Evolutionary conservation across 1,140 invertebrate genomes (phyloP).

Genomic region (Schlechtendalia chinensis): DNA sequence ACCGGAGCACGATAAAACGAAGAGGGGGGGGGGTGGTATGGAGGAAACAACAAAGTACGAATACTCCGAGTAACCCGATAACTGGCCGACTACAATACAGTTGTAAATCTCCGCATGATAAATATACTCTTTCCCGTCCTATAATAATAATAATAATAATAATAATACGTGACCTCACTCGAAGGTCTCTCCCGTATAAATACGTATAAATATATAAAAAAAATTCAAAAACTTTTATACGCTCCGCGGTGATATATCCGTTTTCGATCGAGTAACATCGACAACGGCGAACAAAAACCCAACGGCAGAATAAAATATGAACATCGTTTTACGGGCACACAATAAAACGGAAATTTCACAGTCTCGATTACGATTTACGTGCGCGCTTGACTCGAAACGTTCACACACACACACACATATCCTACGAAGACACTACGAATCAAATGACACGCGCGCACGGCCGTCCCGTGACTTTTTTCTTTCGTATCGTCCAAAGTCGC

Average conservation of each 20-base stretch:
- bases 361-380: no score
- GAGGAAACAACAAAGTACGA: conserved; percentile 15
- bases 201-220: background rate
- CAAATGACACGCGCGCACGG: no score
- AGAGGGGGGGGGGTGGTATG: no score
- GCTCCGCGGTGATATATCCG: conserved; percentile 1
- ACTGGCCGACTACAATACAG: conserved; percentile 46
- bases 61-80: conserved; percentile 43
- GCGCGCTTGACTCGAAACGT: no score
- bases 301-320: background rate
- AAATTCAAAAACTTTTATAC: background rate
- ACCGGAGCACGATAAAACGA: background rate
- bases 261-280: conserved; percentile 3
- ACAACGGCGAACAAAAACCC: background rate
- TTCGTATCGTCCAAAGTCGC: no score
- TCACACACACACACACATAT: no score
- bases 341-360: no score
- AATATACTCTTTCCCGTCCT: conserved; percentile 17
- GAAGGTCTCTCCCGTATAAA: background rate
- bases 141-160: conserved; percentile 20
- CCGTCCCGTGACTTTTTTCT: no score
- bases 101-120: conserved; percentile 46
- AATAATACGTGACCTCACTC: conserved; percentile 31
- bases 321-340: background rate
- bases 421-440: no score